Percentiles rank a stretch among this genome's conserved stretches.
phyloP scores from a whole-genome alignment of 2,797 vertebrate genomes.

The Otolemur crassicaudatus region DNA sequence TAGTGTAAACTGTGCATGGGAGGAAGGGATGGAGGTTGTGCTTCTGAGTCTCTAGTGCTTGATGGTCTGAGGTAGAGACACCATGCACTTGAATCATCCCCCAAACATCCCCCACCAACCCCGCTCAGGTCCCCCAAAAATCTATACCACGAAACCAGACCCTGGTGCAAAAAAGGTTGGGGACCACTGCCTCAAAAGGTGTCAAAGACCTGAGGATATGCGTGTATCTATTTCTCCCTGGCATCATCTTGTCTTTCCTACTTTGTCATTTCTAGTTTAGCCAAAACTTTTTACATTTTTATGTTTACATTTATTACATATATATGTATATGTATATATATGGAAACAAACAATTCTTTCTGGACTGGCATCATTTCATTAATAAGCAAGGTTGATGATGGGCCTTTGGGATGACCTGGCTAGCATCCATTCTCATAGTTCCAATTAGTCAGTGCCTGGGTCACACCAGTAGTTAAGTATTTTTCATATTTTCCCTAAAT shows the following conservation, averaged over 20 bases:
- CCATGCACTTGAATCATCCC: no score
- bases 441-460: neutral
- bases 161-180: no score
- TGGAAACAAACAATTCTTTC: constrained; percentile 17
- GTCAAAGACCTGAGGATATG: neutral
- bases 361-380: neutral
- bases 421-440: neutral
- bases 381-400: neutral
- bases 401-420: neutral
- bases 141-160: no score
- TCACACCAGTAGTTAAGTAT: neutral
- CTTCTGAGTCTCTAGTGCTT: no score
- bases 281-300: neutral
- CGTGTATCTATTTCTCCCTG: neutral
- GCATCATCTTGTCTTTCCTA: neutral
- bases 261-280: neutral
- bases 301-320: neutral
- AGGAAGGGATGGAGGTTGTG: no score
- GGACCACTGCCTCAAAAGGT: neutral
- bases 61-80: no score
- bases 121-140: no score
- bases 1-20: no score
- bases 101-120: no score
- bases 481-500: neutral
- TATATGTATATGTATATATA: no score